Percentiles rank a stretch among this genome's conserved stretches.
Evolutionary conservation across 2,797 vertebrate genomes (phyloP).

Genomic region (Bradypodion ventrale): DNA sequence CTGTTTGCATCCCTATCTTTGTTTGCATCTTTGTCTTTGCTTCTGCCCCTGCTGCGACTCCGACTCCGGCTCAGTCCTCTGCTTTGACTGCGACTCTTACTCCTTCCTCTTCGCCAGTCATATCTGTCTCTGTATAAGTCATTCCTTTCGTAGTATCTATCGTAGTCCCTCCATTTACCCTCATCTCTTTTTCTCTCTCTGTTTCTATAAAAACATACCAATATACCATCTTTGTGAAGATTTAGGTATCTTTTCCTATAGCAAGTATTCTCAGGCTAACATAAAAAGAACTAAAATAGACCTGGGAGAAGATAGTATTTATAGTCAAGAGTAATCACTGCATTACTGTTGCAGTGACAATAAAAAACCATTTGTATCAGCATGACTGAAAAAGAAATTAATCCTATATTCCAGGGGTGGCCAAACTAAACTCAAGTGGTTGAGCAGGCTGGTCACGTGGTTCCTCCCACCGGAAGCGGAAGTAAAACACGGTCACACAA

Average conservation of each 20-base stretch:
- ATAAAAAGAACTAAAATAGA: constrained; percentile 25
- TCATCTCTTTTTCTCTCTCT: constrained; percentile 94
- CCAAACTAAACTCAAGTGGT: too few relatives aligned
- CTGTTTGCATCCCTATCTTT: constrained; percentile 84
- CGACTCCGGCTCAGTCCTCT: constrained; percentile 80
- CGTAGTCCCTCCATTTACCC: constrained; percentile 91
- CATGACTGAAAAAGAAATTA: background rate
- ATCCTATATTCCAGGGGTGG: too few relatives aligned
- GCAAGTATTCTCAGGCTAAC: background rate
- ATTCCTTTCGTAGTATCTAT: constrained; percentile 86
- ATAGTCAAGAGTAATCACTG: background rate
- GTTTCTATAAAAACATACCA: constrained; percentile 71
- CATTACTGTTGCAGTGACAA: background rate
- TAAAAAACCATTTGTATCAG: background rate
- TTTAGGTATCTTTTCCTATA: background rate
- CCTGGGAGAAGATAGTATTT: background rate
- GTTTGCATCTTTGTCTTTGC: constrained; percentile 83
- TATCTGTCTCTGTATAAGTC: constrained; percentile 92
- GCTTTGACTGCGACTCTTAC: constrained; percentile 84
- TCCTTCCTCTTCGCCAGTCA: constrained; percentile 85
- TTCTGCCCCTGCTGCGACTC: constrained; percentile 84
- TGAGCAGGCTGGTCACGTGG: too few relatives aligned
- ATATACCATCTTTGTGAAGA: background rate
- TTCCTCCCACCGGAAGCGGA: too few relatives aligned
- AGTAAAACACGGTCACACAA: too few relatives aligned